phyloP scores from a whole-genome alignment of 2,113 vertebrate genomes.

The Daubentonia madagascariensis region DNA sequence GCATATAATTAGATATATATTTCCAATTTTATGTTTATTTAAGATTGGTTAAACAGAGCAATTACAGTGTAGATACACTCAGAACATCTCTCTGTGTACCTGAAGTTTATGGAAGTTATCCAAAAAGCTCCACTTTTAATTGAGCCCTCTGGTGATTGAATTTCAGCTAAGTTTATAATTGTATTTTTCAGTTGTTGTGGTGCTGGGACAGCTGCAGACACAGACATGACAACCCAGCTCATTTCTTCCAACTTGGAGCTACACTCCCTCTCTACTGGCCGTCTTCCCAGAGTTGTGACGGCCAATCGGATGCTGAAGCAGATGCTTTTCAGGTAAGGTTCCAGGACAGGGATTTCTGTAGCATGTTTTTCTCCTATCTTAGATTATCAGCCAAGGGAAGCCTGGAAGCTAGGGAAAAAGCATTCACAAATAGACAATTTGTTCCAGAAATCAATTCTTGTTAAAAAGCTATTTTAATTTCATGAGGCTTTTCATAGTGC shows the following conservation, averaged over 20 bases:
- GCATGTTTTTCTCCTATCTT: conserved; percentile 1
- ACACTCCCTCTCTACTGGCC: conserved; percentile 93
- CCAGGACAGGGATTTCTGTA: not conserved
- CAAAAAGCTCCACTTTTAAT: not conserved
- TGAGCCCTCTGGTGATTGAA: not conserved
- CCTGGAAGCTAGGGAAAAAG: not conserved
- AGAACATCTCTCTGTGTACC: not conserved
- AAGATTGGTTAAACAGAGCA: not conserved
- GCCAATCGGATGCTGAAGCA: conserved; percentile 99
- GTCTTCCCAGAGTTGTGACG: conserved; percentile 93
- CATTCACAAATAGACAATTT: not conserved
- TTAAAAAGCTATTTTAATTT: conserved; percentile 23
- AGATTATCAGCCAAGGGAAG: not conserved
- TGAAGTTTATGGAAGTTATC: not conserved
- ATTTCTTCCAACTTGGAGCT: conserved; percentile 99
- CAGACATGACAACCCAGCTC: conserved; percentile 98
- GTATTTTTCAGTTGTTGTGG: conserved; percentile 91
- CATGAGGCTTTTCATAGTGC: not conserved
- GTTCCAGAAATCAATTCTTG: conserved; percentile 20
- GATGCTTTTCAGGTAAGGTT: conserved; percentile 96
- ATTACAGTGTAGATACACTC: not conserved
- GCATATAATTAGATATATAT: not conserved
- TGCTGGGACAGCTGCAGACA: conserved; percentile 97
- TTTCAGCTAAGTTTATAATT: not conserved
- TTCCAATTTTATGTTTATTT: not conserved